Base-by-base conservation (phyloP, 1,140 invertebrate species). In the Calephelis nemesis region DNA sequence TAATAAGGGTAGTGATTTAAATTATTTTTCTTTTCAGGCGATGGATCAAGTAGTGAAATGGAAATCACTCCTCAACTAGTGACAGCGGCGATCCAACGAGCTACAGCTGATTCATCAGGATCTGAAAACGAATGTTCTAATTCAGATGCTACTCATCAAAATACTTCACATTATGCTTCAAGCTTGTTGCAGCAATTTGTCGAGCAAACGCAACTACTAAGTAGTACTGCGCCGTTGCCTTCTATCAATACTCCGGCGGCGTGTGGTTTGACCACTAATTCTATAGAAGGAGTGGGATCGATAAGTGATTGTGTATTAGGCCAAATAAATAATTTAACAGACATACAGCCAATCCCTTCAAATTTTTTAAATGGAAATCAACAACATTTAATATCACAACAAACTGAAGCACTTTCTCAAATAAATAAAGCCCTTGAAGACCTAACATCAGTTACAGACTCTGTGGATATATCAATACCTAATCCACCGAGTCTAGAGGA, bases 11-110 rank as follows among this genome's bases (percentile, higher is more conserved):
- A 30, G 2, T 49, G 11, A 12, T 19, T 9, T 54, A 4, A 5
- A 8, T 19, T 30, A 4, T 30, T 30, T 30, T 65, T 64, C 63
- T 86, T 79, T 81, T 30, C 72, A 89, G 88, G 83, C 68, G 93
- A 94, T 76, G 92, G 94, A 63, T 94, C 94, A 4, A 93, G 94
- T 70, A 95, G 94, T 78, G 95, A 95, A 85, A 95, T 95, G 90
- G 94, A 96, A 84, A 82, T 95, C 49, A 93, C 95, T 9, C 93
- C 94, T 65, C 94, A 94, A 73, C 87, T 95, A 48, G 95, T 96
- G 4, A 95, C 94, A 75, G 95, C 95, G 10, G 94, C 95, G 12
- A 95, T 96, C 72, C 93, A 94, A 76, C 86, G 94, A 68, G 93
- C 94, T 5, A 94, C 94, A 60, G 93, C 93, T 47, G 93, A 93